Conservation (phyloP, 1,140 invertebrate genomes). For the Eumaeus atala region DNA sequence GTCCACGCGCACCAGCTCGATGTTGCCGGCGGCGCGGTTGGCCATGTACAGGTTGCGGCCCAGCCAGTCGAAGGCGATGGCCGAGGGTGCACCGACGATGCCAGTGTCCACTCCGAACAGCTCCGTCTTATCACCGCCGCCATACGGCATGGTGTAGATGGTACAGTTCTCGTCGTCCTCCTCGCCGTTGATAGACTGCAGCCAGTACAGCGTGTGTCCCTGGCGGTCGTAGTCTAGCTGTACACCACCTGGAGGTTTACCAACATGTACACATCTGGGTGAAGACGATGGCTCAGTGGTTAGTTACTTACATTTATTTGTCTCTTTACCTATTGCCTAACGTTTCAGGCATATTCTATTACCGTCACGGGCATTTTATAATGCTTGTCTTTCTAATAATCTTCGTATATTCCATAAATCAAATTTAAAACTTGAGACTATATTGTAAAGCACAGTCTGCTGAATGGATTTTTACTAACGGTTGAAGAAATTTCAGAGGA, state of each 20-base stretch:
- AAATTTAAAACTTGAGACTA: too few species aligned
- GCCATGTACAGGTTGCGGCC: slow-evolving; percentile 96
- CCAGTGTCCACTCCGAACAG: slow-evolving; percentile 87
- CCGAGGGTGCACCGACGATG: slow-evolving; percentile 91
- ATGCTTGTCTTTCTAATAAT: too few species aligned
- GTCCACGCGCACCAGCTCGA: slow-evolving; percentile 93
- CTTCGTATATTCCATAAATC: too few species aligned
- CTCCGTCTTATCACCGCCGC: slow-evolving; percentile 90
- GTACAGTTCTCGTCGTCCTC: slow-evolving; percentile 85
- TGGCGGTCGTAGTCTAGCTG: slow-evolving; percentile 94
- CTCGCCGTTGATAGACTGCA: slow-evolving; percentile 83
- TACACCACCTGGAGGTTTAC: slow-evolving; percentile 75
- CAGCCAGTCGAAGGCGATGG: slow-evolving; percentile 96
- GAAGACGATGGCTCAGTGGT: too few species aligned
- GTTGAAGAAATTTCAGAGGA: too few species aligned
- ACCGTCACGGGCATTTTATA: too few species aligned
- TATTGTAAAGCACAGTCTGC: too few species aligned
- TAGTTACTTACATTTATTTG: too few species aligned
- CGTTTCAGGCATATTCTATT: too few species aligned
- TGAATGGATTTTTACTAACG: too few species aligned
- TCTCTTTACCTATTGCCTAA: too few species aligned
- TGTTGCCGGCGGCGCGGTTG: slow-evolving; percentile 92
- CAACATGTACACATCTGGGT: too few species aligned
- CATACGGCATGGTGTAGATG: slow-evolving; percentile 88
- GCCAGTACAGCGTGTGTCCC: slow-evolving; percentile 88